Percentiles rank a stretch among this genome's conserved stretches.
These are phyloP conservation scores for Mobula birostris DNA, from an alignment of 2,113 vertebrate genomes.

Conservation along the genomic window DNA sequence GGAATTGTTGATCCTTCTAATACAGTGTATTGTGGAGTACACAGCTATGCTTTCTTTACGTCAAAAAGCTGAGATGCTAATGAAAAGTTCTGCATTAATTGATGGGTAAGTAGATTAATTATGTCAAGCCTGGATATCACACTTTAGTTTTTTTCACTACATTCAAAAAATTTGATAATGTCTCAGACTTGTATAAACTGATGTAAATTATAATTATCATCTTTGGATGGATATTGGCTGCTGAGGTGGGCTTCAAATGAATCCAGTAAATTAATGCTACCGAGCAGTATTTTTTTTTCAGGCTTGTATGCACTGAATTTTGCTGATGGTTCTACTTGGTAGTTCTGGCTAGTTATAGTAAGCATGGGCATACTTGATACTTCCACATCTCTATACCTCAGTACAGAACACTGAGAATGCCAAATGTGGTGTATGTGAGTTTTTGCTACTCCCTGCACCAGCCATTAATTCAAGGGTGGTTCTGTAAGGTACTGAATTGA, in stretches of 20 bases:
- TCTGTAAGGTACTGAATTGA: too few species aligned
- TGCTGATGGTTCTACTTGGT: too few species aligned
- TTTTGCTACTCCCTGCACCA: too few species aligned
- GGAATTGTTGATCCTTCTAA: background rate
- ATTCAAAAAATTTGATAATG: background rate
- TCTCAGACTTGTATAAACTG: background rate
- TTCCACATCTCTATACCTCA: too few species aligned
- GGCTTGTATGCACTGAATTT: too few species aligned
- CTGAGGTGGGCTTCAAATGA: background rate
- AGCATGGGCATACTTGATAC: too few species aligned
- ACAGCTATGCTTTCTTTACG: background rate
- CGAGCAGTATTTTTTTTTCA: too few species aligned
- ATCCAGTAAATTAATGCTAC: background rate
- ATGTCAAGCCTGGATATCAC: background rate
- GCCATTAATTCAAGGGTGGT: too few species aligned
- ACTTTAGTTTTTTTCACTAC: background rate
- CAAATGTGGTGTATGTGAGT: too few species aligned
- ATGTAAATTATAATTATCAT: background rate
- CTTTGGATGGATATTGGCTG: background rate
- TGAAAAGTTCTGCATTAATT: background rate
- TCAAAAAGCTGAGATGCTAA: constrained; percentile 5
- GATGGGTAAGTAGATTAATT: constrained; percentile 28
- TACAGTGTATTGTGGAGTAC: background rate
- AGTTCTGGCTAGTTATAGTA: too few species aligned
- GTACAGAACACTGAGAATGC: too few species aligned